phyloP scores from a whole-genome alignment of 2,888 invertebrate species.

The Fissipunctia ypsillon region DNA sequence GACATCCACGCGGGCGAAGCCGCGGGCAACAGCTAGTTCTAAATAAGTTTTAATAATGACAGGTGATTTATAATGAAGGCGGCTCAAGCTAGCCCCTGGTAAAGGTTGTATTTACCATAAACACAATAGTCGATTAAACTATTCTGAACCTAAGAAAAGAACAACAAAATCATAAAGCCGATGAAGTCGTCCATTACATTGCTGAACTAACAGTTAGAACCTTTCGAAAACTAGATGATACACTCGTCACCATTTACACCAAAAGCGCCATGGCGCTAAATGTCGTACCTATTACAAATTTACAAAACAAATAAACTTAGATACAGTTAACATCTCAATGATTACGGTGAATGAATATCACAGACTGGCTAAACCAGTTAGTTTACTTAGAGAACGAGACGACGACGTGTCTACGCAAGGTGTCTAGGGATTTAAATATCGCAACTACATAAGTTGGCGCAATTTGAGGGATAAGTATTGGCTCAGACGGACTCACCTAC shows the following conservation, averaged over 20 bases:
- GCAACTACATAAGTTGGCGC: constrained; percentile 32
- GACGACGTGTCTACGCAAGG: constrained; percentile 43
- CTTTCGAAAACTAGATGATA: not conserved
- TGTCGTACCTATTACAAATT: too few species aligned
- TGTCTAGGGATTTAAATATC: constrained; percentile 56
- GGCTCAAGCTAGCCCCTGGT: not conserved
- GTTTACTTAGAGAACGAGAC: constrained; percentile 32
- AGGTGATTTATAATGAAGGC: too few species aligned
- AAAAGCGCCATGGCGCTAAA: constrained; percentile 12
- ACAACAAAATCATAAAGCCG: not conserved
- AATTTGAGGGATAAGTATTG: constrained; percentile 26
- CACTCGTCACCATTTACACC: too few species aligned
- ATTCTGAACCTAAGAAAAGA: not conserved
- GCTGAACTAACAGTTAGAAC: not conserved
- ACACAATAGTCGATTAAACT: not conserved
- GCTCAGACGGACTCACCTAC: constrained; percentile 32
- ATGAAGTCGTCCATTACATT: too few species aligned
- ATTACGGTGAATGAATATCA: constrained; percentile 57
- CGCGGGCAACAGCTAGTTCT: too few species aligned
- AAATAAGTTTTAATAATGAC: too few species aligned
- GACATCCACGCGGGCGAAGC: too few species aligned
- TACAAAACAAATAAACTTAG: constrained; percentile 32
- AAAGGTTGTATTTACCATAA: not conserved
- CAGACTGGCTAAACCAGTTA: constrained; percentile 41
- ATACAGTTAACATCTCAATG: constrained; percentile 33